phyloP scores from a whole-genome alignment of 2,797 vertebrate species.

The Botia kubotai region DNA sequence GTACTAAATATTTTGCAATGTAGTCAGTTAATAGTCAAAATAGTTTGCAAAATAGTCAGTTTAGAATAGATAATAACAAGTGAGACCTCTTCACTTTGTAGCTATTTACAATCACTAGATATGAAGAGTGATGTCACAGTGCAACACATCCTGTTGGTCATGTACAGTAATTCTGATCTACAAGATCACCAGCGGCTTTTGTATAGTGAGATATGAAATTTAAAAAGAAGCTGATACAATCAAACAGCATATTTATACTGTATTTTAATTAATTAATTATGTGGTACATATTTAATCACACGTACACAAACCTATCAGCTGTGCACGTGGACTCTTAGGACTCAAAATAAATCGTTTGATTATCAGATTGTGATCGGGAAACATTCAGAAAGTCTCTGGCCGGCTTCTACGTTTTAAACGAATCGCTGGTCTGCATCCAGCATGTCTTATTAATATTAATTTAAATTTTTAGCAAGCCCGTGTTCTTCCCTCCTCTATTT shows the following conservation, averaged over 20 bases:
- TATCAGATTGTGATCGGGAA: conserved; percentile 36
- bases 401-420: conserved; percentile 29
- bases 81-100: too few relatives aligned
- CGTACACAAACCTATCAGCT: conserved; percentile 9
- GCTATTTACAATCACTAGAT: too few relatives aligned
- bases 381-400: neutral
- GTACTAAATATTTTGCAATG: too few relatives aligned
- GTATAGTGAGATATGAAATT: neutral
- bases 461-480: conserved; percentile 4
- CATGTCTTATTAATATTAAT: conserved; percentile 38
- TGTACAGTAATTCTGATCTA: too few relatives aligned
- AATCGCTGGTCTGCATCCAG: conserved; percentile 27
- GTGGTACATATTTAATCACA: conserved; percentile 55
- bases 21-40: too few relatives aligned
- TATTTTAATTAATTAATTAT: neutral
- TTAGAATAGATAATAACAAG: too few relatives aligned
- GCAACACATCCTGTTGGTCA: too few relatives aligned
- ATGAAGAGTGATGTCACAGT: too few relatives aligned
- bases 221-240: neutral
- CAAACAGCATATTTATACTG: neutral
- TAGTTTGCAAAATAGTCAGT: too few relatives aligned
- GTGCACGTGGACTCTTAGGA: neutral
- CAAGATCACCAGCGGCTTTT: neutral
- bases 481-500: conserved; percentile 38
- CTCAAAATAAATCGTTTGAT: conserved; percentile 32